Percentiles rank a stretch among this genome's conserved stretches.
These are phyloP conservation scores for Gryllus longicercus DNA, from an alignment of 2,888 invertebrate genomes.

Conservation along the genomic window DNA sequence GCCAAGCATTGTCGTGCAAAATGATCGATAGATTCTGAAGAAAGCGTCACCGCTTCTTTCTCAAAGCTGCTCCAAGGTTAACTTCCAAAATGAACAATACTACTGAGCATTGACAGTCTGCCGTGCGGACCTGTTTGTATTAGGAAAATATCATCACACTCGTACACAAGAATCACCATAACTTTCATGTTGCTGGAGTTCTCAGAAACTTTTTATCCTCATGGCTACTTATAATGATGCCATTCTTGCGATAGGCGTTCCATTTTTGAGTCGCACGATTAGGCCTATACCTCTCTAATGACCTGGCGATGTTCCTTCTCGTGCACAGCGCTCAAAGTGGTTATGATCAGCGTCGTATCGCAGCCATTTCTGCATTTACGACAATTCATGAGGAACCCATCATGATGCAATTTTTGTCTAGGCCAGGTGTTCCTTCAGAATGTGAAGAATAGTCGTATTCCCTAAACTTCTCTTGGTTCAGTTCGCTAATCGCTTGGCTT, in stretches of 20 bases:
- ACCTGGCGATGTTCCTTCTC: not conserved
- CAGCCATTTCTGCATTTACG: too few species aligned
- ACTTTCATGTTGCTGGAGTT: conserved; percentile 20
- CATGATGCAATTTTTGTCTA: too few species aligned
- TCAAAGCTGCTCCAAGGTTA: conserved; percentile 23
- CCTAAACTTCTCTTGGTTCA: too few species aligned
- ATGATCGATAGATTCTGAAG: conserved; percentile 26
- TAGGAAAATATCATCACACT: conserved; percentile 25
- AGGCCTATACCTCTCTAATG: conserved; percentile 19
- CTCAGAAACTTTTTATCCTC: not conserved
- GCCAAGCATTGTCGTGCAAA: conserved; percentile 26
- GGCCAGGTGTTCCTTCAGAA: too few species aligned
- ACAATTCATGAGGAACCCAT: too few species aligned
- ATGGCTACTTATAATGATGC: not conserved
- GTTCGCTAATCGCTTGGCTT: too few species aligned
- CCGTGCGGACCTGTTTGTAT: conserved; percentile 3
- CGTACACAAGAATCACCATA: conserved; percentile 20
- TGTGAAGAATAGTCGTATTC: too few species aligned
- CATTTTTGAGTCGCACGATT: conserved; percentile 18
- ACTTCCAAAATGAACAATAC: conserved; percentile 22
- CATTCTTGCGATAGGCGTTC: conserved; percentile 20
- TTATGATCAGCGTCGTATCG: too few species aligned
- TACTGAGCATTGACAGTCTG: conserved; percentile 21
- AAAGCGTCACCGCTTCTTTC: conserved; percentile 22
- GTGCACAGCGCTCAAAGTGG: not conserved